These are phyloP conservation scores for Microplitis demolitor DNA, from an alignment of 1,140 invertebrate species.

Conservation along the genomic window DNA sequence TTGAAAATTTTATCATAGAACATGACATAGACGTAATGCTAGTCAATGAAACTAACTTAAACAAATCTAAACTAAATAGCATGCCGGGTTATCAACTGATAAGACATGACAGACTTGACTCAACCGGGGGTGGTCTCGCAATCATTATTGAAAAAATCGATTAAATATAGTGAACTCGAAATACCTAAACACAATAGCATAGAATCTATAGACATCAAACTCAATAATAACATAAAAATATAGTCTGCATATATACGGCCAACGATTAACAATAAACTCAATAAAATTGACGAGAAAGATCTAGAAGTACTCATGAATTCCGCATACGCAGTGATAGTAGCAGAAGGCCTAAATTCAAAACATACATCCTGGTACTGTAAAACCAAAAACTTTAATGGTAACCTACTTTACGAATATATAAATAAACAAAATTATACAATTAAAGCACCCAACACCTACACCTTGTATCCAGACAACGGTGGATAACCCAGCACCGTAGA, in stretches of 20 bases:
- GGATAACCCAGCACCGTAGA: too few relatives aligned
- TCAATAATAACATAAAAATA: not conserved
- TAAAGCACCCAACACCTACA: too few relatives aligned
- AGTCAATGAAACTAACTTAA: not conserved
- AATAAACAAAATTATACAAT: too few relatives aligned
- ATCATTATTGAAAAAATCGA: not conserved
- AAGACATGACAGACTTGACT: not conserved
- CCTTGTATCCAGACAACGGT: too few relatives aligned
- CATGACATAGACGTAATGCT: not conserved
- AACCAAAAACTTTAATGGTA: too few relatives aligned
- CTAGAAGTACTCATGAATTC: too few relatives aligned
- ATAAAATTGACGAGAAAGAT: too few relatives aligned
- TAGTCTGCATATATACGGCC: not conserved
- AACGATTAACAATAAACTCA: not conserved
- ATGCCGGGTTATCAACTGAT: not conserved
- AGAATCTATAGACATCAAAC: not conserved
- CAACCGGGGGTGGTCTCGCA: not conserved
- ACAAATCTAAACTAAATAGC: not conserved
- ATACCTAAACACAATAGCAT: not conserved
- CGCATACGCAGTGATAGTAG: too few relatives aligned
- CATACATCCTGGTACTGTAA: too few relatives aligned
- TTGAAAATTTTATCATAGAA: not conserved
- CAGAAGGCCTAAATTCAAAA: too few relatives aligned
- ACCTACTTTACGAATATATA: too few relatives aligned
- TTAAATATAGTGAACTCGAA: not conserved